phyloP scores from a whole-genome alignment of 2,888 invertebrate genomes.

The Alitta virens region DNA sequence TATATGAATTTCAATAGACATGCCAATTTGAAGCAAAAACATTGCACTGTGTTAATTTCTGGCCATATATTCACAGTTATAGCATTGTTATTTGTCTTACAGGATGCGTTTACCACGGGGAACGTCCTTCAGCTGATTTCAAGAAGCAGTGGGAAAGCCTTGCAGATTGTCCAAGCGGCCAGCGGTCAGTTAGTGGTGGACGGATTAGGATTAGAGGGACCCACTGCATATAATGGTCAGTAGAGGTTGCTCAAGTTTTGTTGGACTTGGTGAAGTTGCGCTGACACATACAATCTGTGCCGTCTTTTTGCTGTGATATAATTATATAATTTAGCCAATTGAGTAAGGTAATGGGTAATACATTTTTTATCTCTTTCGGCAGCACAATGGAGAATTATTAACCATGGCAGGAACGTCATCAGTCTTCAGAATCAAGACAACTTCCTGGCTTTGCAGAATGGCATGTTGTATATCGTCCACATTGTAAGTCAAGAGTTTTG shows the following conservation, averaged over 20 bases:
- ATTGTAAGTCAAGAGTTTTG: conserved; percentile 46
- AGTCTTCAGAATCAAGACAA: conserved; percentile 54
- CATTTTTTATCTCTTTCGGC: conserved; percentile 23
- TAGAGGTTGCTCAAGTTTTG: too few species aligned
- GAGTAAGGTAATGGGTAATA: neutral
- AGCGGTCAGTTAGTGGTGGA: conserved; percentile 45
- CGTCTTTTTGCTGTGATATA: too few species aligned
- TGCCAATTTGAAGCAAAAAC: too few species aligned
- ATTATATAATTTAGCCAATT: too few species aligned
- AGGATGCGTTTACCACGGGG: conserved; percentile 44
- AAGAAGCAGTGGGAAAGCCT: conserved; percentile 36
- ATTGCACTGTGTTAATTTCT: too few species aligned
- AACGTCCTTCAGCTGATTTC: conserved; percentile 50
- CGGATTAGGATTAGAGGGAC: conserved; percentile 42
- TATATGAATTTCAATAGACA: too few species aligned
- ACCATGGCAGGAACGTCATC: conserved; percentile 49
- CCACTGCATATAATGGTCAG: conserved; percentile 26
- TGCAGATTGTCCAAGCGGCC: conserved; percentile 45
- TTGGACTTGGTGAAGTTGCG: too few species aligned
- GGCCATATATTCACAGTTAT: too few species aligned
- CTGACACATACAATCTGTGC: too few species aligned
- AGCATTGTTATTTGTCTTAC: too few species aligned
- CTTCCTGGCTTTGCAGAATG: conserved; percentile 46
- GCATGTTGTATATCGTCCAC: conserved; percentile 35
- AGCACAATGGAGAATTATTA: conserved; percentile 53